Evolutionary conservation across 2,888 invertebrate species (phyloP).

Genomic region (Microctonus hyperodae): DNA sequence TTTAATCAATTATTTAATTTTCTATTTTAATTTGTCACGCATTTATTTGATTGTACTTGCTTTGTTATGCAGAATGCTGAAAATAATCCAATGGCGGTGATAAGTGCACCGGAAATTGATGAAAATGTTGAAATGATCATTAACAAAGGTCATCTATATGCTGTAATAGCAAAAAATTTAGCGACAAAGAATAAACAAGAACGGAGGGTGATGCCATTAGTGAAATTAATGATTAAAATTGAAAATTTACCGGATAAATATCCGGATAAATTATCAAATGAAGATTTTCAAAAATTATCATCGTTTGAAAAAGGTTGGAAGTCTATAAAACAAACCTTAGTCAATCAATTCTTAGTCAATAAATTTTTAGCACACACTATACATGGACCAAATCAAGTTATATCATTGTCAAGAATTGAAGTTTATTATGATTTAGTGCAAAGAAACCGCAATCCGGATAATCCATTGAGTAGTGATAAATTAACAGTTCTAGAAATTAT

Average conservation of each 20-base stretch:
- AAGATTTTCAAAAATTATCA: constrained; percentile 25
- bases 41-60: neutral
- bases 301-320: constrained; percentile 50
- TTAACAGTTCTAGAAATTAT: constrained; percentile 40
- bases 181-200: neutral
- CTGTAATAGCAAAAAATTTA: constrained; percentile 40
- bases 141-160: constrained; percentile 33
- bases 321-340: constrained; percentile 49
- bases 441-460: constrained; percentile 41
- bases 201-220: neutral
- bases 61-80: neutral
- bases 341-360: constrained; percentile 53
- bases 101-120: neutral
- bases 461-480: constrained; percentile 25
- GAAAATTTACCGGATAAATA: constrained; percentile 6
- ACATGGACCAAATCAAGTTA: constrained; percentile 34
- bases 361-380: constrained; percentile 39
- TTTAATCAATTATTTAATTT: neutral
- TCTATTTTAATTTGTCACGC: neutral
- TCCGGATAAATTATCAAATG: neutral
- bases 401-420: constrained; percentile 42
- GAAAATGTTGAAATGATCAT: constrained; percentile 7
- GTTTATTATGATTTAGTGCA: constrained; percentile 45
- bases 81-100: neutral
- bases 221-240: neutral